Evolutionary conservation across 2,113 vertebrate genomes (phyloP).

Genomic region (Mirza zaza): DNA sequence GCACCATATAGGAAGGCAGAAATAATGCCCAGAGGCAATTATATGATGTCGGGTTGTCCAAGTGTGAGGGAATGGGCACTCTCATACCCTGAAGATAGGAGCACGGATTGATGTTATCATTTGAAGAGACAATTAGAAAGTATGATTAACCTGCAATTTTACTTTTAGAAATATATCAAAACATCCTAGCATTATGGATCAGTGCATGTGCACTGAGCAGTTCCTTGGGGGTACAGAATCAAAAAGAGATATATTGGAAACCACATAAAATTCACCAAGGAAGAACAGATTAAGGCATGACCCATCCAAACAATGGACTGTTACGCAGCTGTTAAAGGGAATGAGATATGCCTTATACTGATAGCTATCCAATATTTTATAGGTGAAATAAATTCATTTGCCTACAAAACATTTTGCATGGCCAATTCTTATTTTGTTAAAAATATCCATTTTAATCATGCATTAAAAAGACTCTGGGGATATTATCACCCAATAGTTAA

Average conservation of each 20-base stretch:
- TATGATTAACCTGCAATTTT: neutral
- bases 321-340: neutral
- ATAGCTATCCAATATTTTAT: neutral
- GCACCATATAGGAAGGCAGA: neutral
- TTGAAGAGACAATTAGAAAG: neutral
- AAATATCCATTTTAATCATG: neutral
- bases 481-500: neutral
- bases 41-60: neutral
- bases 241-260: neutral
- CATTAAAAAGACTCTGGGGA: neutral
- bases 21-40: neutral
- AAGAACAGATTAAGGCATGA: neutral
- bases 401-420: neutral
- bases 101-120: too few relatives aligned
- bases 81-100: neutral
- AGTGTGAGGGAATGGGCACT: neutral
- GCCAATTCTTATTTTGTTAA: neutral
- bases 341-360: neutral
- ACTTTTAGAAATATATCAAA: neutral
- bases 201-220: neutral
- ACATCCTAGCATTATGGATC: neutral
- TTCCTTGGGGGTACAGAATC: neutral
- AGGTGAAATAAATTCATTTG: neutral
- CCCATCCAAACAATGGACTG: neutral
- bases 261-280: neutral